Evolutionary conservation across 2,113 vertebrate species (phyloP), one percentile per base, ranked within the genome.

Genomic region (Labeo catla): DNA sequence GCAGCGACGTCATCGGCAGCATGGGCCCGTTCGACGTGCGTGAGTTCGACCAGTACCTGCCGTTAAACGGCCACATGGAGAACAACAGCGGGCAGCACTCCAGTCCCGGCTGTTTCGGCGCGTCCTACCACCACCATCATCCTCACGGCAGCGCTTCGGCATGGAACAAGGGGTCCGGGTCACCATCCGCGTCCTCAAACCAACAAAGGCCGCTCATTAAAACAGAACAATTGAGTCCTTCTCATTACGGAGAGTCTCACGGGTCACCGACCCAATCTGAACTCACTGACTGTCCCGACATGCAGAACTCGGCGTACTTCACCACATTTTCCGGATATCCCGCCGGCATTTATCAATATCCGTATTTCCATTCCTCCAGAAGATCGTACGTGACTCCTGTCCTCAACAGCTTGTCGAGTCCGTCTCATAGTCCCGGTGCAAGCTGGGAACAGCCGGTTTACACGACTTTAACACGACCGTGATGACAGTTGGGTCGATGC

Each of bases 381-480:
- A 95, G 98, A 2, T 93, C 97, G 68, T 99, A 99, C 0, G 92
- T 96, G 63, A 96, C 96, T 0, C 96, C 98, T 0, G 96, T 99
- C 92, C 96, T 98, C 84, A 98, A 97, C 12, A 96, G 96, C 86
- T 91, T 99, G 86, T 96, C 97, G 68, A 95, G 97, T 92, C 97
- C 97, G 0, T 93, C 97, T 49, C 98, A 99, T 94, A 98, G 98
- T 93, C 98, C 98, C 76, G 91, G 93, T 0, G 90, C 96, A 86
- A 97, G 93, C 94, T 99, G 98, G 98, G 98, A 99, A 87, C 98
- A 99, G 94, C 97, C 98, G 0, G 96, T 99, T 91, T 99, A 99
- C 91, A 99, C 98, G 43, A 98, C 98, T 36, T 95, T 99, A 91
- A 98, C 96, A 39, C 93, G 98, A 89, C 98, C 84, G 13, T 88